Base-by-base conservation (phyloP, 2,888 invertebrate genomes). In the Phyllotreta cruciferae region DNA sequence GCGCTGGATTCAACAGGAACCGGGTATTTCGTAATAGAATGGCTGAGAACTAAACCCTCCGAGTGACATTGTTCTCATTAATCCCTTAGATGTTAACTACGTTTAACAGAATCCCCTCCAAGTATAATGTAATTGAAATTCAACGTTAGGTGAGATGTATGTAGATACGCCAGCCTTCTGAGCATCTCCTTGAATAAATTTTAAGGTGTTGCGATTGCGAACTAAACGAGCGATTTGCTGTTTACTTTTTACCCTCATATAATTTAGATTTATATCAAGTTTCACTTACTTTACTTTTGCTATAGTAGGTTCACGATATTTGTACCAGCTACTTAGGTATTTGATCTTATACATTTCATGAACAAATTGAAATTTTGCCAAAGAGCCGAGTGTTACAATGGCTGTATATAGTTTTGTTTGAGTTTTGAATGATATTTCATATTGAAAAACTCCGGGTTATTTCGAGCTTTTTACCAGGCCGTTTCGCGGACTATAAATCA, bases 11-110 rank as follows among this genome's bases (percentile, higher is more conserved):
- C 35, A 37, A 41, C 42, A 57, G 49, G 47, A 49, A 42, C 41
- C 47, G 10, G 35, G 49, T 50, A 50, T 49, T n/a, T 6, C 8
- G n/a, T 58, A 58, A 58, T 50, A 50, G 50, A 58, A 50, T 41
- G 38, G 42, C 41, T 49, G 42, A 35, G 50, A 50, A 58, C 50
- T 50, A 58, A 49, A 41, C 50, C 42, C 58, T 42, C 7, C 8
- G 41, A 58, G 39, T 50, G 41, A 58, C 58, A 58, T 58, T 50
- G 58, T 58, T 58, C 50, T 35, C 50, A 39, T 50, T 58, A 50
- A 58, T 58, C 58, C 41, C 35, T 58, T 58, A 39, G 50, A 58
- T 58, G 58, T 58, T 58, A 50, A 58, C 41, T 42, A 58, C 41
- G 36, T 34, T 41, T 34, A 49, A 49, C 36, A 35, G 37, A 58